A percentile compares a stretch with the other conserved stretches of the same genome.
phyloP scores from a whole-genome alignment of 2,113 vertebrate species.

The Turnix velox region DNA sequence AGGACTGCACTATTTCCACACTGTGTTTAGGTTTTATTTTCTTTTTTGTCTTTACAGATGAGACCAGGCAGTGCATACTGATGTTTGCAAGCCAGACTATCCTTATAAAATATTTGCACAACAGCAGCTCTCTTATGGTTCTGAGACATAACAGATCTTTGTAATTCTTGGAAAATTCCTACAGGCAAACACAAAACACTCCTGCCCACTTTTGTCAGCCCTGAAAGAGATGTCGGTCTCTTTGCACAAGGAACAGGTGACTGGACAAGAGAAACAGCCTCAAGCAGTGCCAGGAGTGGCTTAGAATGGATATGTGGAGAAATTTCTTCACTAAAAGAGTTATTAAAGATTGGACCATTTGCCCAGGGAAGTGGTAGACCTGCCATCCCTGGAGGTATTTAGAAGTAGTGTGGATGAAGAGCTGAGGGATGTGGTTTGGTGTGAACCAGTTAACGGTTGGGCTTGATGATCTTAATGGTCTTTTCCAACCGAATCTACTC shows the following conservation, averaged over 20 bases:
- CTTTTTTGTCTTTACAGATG: not conserved
- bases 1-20: not conserved
- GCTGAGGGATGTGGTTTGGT: too few relatives aligned
- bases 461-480: too few relatives aligned
- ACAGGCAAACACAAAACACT: not conserved
- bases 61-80: not conserved
- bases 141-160: not conserved
- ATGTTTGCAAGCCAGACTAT: not conserved
- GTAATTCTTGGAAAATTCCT: not conserved
- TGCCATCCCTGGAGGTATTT: too few relatives aligned
- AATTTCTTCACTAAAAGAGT: too few relatives aligned
- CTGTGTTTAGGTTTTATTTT: not conserved
- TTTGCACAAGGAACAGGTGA: not conserved
- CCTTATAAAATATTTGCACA: not conserved
- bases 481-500: too few relatives aligned
- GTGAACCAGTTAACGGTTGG: too few relatives aligned
- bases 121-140: not conserved
- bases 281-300: too few relatives aligned
- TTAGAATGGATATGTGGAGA: too few relatives aligned
- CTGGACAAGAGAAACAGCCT: too few relatives aligned
- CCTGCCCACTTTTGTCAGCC: not conserved
- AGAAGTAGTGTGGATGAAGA: too few relatives aligned
- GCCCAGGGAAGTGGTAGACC: too few relatives aligned
- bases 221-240: not conserved
- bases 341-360: not conserved